These are phyloP conservation scores for Ornithorhynchus anatinus DNA, from an alignment of 2,113 vertebrate genomes.

Conservation along the genomic window DNA sequence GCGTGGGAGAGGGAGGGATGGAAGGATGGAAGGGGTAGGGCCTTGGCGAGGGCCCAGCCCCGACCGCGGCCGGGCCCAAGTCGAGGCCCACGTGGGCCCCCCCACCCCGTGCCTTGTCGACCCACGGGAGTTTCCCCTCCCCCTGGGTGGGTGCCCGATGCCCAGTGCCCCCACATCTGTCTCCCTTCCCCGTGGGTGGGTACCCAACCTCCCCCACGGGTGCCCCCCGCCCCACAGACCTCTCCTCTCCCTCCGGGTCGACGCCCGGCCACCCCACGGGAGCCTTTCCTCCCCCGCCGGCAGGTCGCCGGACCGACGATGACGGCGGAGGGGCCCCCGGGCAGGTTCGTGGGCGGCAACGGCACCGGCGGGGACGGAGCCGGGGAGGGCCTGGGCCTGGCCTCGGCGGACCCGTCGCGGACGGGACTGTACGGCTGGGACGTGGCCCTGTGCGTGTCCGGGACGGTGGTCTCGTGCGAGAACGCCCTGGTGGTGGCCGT, in stretches of 20 bases:
- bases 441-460: conserved; percentile 84
- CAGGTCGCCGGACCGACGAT: conserved; percentile 50
- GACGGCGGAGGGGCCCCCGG: conserved; percentile 43
- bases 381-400: conserved; percentile 63
- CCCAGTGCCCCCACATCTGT: too few species aligned
- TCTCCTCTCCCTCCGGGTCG: not conserved
- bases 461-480: conserved; percentile 88
- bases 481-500: conserved; percentile 89
- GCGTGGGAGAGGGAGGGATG: not conserved
- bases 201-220: too few species aligned
- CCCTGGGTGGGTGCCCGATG: too few species aligned
- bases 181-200: too few species aligned
- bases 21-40: not conserved
- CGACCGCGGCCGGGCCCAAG: not conserved
- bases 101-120: too few species aligned
- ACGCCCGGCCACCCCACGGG: not conserved
- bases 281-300: conserved; percentile 36
- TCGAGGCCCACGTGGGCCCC: not conserved
- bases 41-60: not conserved
- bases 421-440: conserved; percentile 82
- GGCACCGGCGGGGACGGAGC: conserved; percentile 16
- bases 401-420: conserved; percentile 53
- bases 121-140: too few species aligned
- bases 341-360: conserved; percentile 51
- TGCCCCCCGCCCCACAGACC: not conserved